These are phyloP conservation scores for Columba guinea DNA, from an alignment of 2,797 vertebrate species.

Conservation along the genomic window DNA sequence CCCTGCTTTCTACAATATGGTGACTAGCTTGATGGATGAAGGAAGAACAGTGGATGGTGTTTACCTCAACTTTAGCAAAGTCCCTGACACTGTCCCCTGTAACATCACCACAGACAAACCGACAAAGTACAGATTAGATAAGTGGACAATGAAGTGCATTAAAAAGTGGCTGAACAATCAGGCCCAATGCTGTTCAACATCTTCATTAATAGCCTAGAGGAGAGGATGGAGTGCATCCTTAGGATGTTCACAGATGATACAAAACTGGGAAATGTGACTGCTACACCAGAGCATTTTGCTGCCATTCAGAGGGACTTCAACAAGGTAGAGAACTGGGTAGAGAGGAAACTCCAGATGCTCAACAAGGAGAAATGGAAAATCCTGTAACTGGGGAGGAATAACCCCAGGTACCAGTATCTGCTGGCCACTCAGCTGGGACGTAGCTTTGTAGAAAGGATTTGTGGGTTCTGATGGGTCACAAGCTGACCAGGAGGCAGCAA, in stretches of 20 bases:
- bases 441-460: background rate
- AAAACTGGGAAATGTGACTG: background rate
- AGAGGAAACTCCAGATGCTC: background rate
- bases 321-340: background rate
- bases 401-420: background rate
- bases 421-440: background rate
- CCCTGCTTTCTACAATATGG: background rate
- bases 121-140: background rate
- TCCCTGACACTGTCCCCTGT: background rate
- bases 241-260: background rate
- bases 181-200: background rate
- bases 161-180: background rate
- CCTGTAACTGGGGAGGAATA: background rate
- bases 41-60: background rate
- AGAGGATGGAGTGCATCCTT: background rate
- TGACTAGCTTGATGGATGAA: background rate
- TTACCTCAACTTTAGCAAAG: background rate
- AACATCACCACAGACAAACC: background rate
- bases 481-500: background rate
- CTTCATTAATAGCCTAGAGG: background rate
- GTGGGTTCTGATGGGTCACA: background rate
- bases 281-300: background rate
- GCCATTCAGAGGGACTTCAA: background rate
- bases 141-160: background rate
- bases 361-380: background rate